Base-by-base conservation (phyloP, 2,888 invertebrate species). In the Pseudoips prasinana region DNA sequence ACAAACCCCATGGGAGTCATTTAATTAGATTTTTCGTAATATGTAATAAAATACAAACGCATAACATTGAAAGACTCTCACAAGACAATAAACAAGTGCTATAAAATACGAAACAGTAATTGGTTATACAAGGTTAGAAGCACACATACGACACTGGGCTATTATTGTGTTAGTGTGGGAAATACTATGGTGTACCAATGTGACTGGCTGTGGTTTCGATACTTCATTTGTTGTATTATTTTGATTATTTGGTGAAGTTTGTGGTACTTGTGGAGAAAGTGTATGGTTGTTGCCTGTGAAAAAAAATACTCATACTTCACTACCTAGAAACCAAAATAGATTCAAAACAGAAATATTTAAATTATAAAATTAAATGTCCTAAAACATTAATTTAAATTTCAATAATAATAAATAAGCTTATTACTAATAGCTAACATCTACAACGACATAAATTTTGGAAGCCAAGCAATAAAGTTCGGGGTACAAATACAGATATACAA, bases 271-370 rank as follows among this genome's bases (percentile, higher is more conserved):
- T 59, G 64, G 34, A 33, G 41, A 33, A 30, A 48, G 71, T 69
- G 71, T 69, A 55, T 73, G 72, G 63, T 78, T 75, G 65, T 80
- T 73, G 65, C 84, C 87, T 87, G 87, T 62, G 86, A 87, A 64
- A 66, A 70, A 61, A 58, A 51, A 49, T 48, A 11, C 39, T 30
- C 40, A 44, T n/a, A n/a, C n/a, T n/a, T 62, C 42, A 64, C 47
- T 43, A 57, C 38, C 44, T 52, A 58, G 27, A 48, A n/a, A n/a
- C n/a, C n/a, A n/a, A n/a, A n/a, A n/a, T n/a, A n/a, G n/a, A n/a
- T n/a, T n/a, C n/a, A n/a, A 55, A 30, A 39, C 29, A 40, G 37
- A 31, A 35, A 14, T 5, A 14, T 14, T 14, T 14, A 3, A 14
- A 14, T 14, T 14, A 14, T 5, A 2, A 3, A 14, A 3, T 14